These are phyloP conservation scores for Coptodon bakossiorum DNA, from an alignment of 2,113 vertebrate genomes.

Conservation along the genomic window DNA sequence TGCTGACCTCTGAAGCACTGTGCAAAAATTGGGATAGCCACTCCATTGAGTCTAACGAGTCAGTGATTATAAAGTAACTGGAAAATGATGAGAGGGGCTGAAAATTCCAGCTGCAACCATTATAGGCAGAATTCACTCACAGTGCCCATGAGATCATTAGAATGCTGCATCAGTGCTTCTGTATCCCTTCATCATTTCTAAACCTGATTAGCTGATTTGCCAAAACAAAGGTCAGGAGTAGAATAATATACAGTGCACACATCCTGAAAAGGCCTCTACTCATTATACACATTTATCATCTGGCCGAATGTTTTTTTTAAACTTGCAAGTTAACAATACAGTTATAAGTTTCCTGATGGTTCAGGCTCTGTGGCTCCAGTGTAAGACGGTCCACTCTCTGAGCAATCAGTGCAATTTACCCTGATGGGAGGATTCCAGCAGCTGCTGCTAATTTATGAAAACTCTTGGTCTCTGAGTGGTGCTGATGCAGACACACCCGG, in stretches of 20 bases:
- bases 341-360: background rate
- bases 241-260: background rate
- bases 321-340: background rate
- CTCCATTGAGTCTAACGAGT: constrained; percentile 2
- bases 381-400: background rate
- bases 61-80: background rate
- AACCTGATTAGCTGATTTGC: constrained; percentile 4
- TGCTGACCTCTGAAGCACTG: constrained; percentile 16
- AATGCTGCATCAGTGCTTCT: constrained; percentile 37
- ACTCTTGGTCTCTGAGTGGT: constrained; percentile 31
- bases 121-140: constrained; percentile 32
- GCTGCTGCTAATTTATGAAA: constrained; percentile 47
- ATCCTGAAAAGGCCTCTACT: background rate
- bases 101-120: constrained; percentile 18
- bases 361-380: background rate
- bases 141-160: constrained; percentile 27
- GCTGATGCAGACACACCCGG: constrained; percentile 68
- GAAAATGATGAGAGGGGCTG: constrained; percentile 16
- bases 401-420: constrained; percentile 9
- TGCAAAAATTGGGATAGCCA: background rate
- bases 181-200: constrained; percentile 19
- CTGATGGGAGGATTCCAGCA: constrained; percentile 5
- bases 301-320: background rate
- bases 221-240: background rate
- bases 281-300: background rate